A percentile compares a stretch with the other conserved stretches of the same genome.
Evolutionary conservation across 2,888 invertebrate species (phyloP).

Genomic region (Hartigia nigra): DNA sequence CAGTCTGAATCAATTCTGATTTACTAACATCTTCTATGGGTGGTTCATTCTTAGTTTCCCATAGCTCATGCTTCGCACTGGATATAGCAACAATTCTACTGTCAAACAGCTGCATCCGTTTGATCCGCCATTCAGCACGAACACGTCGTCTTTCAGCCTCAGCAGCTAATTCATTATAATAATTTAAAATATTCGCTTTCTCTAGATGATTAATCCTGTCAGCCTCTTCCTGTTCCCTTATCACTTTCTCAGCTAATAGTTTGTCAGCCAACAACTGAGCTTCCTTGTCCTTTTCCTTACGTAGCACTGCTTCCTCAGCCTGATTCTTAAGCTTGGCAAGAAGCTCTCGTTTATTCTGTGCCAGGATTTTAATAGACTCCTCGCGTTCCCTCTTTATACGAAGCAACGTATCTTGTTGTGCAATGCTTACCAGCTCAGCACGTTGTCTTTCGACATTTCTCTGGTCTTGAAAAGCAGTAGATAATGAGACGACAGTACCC

Average conservation of each 20-base stretch:
- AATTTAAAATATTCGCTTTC: slow-evolving; percentile 69
- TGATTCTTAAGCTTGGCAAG: slow-evolving; percentile 53
- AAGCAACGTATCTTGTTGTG: slow-evolving; percentile 49
- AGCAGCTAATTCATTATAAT: slow-evolving; percentile 74
- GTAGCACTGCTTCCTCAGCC: slow-evolving; percentile 45
- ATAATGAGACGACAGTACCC: slow-evolving; percentile 46
- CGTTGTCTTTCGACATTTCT: slow-evolving; percentile 46
- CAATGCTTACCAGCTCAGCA: slow-evolving; percentile 48
- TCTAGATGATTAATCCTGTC: slow-evolving; percentile 35
- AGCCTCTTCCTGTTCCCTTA: slow-evolving; percentile 45
- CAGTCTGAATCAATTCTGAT: slow-evolving; percentile 11
- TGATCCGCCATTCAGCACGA: slow-evolving; percentile 71
- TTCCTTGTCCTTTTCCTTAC: slow-evolving; percentile 46
- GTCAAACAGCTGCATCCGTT: slow-evolving; percentile 58
- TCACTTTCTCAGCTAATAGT: slow-evolving; percentile 36
- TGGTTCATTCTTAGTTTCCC: slow-evolving; percentile 8
- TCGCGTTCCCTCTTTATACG: slow-evolving; percentile 50
- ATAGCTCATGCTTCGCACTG: slow-evolving; percentile 16
- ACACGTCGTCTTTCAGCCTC: slow-evolving; percentile 71
- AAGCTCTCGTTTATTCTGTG: slow-evolving; percentile 48
- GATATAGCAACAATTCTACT: slow-evolving; percentile 44
- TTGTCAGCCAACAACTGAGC: slow-evolving; percentile 51
- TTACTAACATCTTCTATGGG: background rate
- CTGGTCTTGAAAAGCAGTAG: slow-evolving; percentile 50
- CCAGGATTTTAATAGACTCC: slow-evolving; percentile 37